These are phyloP conservation scores for Halisarca cf. caerulea DNA, from an alignment of 37 sponge, comb jelly and placozoan genomes.

Conservation along the genomic window DNA sequence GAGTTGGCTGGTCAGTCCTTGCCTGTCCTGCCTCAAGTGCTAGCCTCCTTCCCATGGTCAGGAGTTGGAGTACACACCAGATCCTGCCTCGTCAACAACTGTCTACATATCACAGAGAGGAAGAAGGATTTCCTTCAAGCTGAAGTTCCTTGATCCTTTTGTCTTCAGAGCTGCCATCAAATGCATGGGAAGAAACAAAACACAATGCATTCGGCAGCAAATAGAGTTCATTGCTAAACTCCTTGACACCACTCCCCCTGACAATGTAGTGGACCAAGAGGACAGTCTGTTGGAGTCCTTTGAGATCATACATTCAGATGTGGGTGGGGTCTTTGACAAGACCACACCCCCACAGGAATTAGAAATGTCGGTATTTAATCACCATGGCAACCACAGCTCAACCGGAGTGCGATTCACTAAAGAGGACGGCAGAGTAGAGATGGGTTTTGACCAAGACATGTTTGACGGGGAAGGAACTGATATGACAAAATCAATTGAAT, in stretches of 20 bases:
- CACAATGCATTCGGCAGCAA: background rate
- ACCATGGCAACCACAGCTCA: too few relatives aligned
- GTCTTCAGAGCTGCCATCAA: slow-evolving; percentile 5
- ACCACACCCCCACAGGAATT: background rate
- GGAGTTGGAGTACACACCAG: slow-evolving; percentile 21
- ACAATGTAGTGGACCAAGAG: background rate
- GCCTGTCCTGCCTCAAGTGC: background rate
- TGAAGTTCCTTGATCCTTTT: slow-evolving; percentile 5
- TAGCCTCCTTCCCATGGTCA: too few relatives aligned
- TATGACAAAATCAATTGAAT: background rate
- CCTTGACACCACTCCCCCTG: slow-evolving; percentile 24
- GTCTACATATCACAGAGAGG: slow-evolving; percentile 23
- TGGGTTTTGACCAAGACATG: too few relatives aligned
- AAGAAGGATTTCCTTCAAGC: background rate
- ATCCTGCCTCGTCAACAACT: slow-evolving; percentile 1
- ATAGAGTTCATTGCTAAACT: slow-evolving; percentile 6
- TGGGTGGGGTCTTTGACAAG: background rate
- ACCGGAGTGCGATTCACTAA: too few relatives aligned
- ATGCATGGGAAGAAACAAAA: background rate
- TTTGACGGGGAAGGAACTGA: too few relatives aligned
- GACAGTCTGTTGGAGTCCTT: background rate
- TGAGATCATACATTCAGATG: slow-evolving; percentile 8
- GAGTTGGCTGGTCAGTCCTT: background rate
- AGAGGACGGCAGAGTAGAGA: too few relatives aligned
- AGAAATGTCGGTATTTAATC: background rate